A percentile compares a stretch with the other conserved stretches of the same genome.
These are phyloP conservation scores for Mesaphorura yosii DNA, from an alignment of 1,140 invertebrate species.

Conservation along the genomic window DNA sequence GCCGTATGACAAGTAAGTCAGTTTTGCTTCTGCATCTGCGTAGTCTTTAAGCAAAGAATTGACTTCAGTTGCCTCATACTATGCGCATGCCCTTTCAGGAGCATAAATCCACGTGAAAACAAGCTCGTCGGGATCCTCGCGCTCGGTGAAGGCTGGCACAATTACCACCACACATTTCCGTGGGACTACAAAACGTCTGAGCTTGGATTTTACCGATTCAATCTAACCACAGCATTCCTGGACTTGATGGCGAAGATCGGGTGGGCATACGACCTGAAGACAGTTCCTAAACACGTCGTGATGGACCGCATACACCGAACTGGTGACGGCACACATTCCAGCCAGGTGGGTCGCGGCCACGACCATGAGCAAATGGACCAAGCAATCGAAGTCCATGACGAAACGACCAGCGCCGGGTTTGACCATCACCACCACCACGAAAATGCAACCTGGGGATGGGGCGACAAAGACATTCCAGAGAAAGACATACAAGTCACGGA, in stretches of 20 bases:
- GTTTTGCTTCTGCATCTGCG: too few relatives aligned
- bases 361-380: too few relatives aligned
- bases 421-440: constrained; percentile 13
- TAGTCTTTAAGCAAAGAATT: too few relatives aligned
- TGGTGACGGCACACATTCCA: constrained; percentile 31
- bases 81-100: constrained; percentile 39
- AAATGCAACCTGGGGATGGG: constrained; percentile 44
- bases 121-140: constrained; percentile 45
- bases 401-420: too few relatives aligned
- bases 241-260: constrained; percentile 64
- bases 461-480: constrained; percentile 42
- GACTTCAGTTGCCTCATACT: too few relatives aligned
- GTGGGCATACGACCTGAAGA: constrained; percentile 60
- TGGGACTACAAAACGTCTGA: constrained; percentile 74
- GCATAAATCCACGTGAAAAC: constrained; percentile 51
- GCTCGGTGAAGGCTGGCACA: constrained; percentile 68
- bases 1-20: constrained; percentile 81
- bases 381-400: too few relatives aligned
- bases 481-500: constrained; percentile 37
- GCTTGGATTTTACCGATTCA: constrained; percentile 54
- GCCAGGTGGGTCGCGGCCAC: too few relatives aligned
- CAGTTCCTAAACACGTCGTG: constrained; percentile 38
- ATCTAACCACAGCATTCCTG: constrained; percentile 67
- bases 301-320: constrained; percentile 29
- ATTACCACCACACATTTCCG: constrained; percentile 85